Conservation (phyloP, 2,888 invertebrate genomes). For the Sepiola atlantica region DNA sequence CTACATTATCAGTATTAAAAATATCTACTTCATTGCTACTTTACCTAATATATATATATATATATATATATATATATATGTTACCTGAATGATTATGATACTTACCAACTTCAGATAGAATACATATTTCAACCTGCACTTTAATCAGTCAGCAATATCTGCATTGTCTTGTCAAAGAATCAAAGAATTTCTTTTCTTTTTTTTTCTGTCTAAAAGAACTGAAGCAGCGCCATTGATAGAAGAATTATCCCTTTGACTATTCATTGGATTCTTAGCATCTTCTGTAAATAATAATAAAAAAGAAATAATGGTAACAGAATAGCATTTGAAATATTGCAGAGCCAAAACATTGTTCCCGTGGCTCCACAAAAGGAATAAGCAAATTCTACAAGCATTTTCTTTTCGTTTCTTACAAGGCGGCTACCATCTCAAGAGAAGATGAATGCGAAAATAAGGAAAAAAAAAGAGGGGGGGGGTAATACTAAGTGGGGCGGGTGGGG, state of each 20-base stretch:
- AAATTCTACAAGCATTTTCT: background rate
- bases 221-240: constrained; percentile 32
- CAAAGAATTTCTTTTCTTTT: background rate
- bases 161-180: background rate
- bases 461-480: background rate
- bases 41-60: background rate
- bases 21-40: background rate
- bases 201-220: background rate
- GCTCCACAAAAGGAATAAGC: constrained; percentile 32
- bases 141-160: background rate
- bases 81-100: background rate
- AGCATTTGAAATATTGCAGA: constrained; percentile 20
- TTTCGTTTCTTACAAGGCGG: background rate
- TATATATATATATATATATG: background rate
- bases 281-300: background rate
- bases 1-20: too few relatives aligned
- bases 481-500: background rate
- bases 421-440: background rate
- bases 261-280: constrained; percentile 8
- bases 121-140: constrained; percentile 32
- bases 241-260: constrained; percentile 18
- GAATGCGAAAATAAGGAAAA: background rate
- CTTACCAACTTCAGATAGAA: background rate
- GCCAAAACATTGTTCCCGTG: background rate
- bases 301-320: background rate